Conservation (phyloP, 2,888 invertebrate genomes). For the Thalpophila matura region DNA sequence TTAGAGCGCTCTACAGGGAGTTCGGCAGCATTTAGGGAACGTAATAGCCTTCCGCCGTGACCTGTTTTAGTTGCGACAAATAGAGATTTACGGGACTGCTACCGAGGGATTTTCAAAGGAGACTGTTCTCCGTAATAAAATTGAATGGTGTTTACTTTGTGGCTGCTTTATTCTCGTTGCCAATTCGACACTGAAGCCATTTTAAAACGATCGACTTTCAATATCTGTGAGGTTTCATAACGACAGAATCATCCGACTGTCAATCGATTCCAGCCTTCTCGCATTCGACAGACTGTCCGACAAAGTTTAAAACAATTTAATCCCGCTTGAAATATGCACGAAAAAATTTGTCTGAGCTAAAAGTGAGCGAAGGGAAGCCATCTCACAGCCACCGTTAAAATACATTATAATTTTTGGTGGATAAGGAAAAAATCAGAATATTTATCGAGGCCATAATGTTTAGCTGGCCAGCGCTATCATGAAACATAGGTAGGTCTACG, state of each 20-base stretch:
- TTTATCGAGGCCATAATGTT: conserved; percentile 45
- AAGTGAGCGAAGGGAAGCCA: conserved; percentile 66
- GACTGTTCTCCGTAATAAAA: conserved; percentile 84
- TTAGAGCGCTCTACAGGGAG: conserved; percentile 89
- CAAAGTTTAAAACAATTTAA: conserved; percentile 85
- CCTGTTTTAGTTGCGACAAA: conserved; percentile 91
- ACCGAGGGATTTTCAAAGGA: conserved; percentile 82
- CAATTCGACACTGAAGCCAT: conserved; percentile 61
- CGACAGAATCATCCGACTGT: conserved; percentile 71
- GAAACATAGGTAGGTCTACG: conserved; percentile 67
- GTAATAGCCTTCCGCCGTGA: conserved; percentile 90
- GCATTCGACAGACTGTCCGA: conserved; percentile 76
- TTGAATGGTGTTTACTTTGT: conserved; percentile 85
- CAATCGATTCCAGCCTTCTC: conserved; percentile 75
- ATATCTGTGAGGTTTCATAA: conserved; percentile 70
- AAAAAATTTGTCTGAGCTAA: conserved; percentile 74
- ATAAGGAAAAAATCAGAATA: conserved; percentile 59
- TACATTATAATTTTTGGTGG: conserved; percentile 60
- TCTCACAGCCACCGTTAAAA: conserved; percentile 61
- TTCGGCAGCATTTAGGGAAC: conserved; percentile 90
- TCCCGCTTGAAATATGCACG: conserved; percentile 81
- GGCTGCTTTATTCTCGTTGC: conserved; percentile 75
- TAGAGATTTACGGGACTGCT: conserved; percentile 90
- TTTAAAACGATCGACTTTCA: conserved; percentile 64
- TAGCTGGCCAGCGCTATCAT: conserved; percentile 54